Percentiles rank a stretch among this genome's conserved stretches.
Conservation (phyloP, 2,113 vertebrate species). For the Speoplatyrhinus poulsoni region DNA sequence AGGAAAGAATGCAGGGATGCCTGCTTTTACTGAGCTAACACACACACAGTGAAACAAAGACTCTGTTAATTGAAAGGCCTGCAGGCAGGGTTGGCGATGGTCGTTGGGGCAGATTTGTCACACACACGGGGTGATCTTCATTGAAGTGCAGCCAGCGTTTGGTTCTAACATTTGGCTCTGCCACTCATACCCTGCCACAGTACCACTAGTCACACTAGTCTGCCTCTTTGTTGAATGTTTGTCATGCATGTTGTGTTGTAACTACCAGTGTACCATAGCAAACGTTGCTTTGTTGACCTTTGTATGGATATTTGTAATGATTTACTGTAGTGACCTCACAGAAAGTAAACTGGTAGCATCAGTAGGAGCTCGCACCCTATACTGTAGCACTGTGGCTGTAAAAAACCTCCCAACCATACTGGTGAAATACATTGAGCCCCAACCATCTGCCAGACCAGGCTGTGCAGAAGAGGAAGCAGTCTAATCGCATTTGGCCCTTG, state of each 20-base stretch:
- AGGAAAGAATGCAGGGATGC: constrained; percentile 5
- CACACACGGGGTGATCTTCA: constrained; percentile 18
- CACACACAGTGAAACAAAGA: constrained; percentile 36
- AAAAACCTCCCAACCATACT: constrained; percentile 1
- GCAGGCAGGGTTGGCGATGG: constrained; percentile 20
- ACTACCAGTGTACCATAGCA: too few relatives aligned
- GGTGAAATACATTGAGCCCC: not conserved
- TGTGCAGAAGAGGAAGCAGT: constrained; percentile 17
- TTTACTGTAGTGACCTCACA: not conserved
- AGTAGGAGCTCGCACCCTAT: not conserved
- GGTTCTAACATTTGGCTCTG: not conserved
- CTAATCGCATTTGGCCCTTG: constrained; percentile 38
- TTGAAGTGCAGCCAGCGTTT: constrained; percentile 38
- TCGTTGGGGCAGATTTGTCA: constrained; percentile 35
- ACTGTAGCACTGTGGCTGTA: not conserved
- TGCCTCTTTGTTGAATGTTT: not conserved
- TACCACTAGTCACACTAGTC: constrained; percentile 3
- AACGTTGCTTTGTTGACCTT: not conserved
- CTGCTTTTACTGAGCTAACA: constrained; percentile 9
- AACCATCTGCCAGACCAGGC: constrained; percentile 40
- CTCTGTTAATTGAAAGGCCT: constrained; percentile 17
- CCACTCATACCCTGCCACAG: too few relatives aligned
- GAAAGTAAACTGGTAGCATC: constrained; percentile 8
- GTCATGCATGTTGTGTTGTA: not conserved
- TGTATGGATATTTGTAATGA: not conserved